Conservation (phyloP, 2,113 vertebrate genomes). For the Tragelaphus strepsiceros region DNA sequence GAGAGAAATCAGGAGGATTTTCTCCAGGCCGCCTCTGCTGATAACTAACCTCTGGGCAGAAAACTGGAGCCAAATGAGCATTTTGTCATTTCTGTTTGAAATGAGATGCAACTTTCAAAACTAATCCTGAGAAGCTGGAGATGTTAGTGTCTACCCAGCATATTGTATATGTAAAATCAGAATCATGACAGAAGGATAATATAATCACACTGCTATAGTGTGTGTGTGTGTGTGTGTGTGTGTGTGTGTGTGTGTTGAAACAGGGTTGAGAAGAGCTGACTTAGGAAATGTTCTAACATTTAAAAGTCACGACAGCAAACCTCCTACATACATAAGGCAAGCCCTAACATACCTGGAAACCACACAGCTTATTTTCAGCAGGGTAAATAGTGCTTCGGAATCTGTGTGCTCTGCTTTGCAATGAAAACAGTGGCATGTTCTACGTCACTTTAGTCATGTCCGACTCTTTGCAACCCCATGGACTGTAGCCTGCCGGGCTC, state of each 20-base stretch:
- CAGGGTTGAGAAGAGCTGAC: background rate
- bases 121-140: accelerated
- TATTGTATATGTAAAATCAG: accelerated
- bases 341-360: background rate
- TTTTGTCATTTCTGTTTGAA: background rate
- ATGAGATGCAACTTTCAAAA: background rate
- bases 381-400: background rate
- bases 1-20: background rate
- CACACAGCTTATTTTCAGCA: background rate
- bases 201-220: accelerated
- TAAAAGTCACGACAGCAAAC: background rate
- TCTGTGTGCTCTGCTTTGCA: accelerated
- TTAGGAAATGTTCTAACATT: background rate
- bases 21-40: background rate
- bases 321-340: background rate
- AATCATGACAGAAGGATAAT: accelerated
- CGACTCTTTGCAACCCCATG: background rate
- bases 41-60: background rate
- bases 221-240: background rate
- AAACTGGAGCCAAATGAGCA: background rate
- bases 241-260: background rate
- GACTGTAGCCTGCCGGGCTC: background rate
- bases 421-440: background rate
- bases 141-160: accelerated
- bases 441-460: background rate